A percentile compares a stretch with the other conserved stretches of the same genome.
Evolutionary conservation across 2,113 vertebrate genomes (phyloP).

Genomic region (Sylvietta virens): DNA sequence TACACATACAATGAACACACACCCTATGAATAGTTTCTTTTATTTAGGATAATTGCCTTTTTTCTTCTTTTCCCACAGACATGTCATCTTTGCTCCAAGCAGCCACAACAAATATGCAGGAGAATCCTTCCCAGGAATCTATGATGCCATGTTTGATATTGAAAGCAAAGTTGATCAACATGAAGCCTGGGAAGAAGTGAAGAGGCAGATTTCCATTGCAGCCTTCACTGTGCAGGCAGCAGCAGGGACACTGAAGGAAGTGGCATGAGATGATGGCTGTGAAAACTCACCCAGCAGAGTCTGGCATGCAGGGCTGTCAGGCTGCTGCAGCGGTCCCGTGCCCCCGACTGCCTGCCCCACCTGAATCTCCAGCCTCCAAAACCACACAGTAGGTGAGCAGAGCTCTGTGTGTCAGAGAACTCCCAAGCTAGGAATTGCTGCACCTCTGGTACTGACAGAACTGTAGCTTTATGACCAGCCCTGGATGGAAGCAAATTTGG

Average conservation of each 20-base stretch:
- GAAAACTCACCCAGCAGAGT: background rate
- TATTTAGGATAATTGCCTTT: background rate
- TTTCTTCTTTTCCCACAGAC: constrained; percentile 68
- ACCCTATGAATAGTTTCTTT: fast-evolving
- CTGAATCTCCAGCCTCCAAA: background rate
- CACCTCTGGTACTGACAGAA: background rate
- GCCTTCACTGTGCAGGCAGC: constrained; percentile 88
- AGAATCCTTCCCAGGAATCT: constrained; percentile 92
- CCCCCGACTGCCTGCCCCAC: fast-evolving
- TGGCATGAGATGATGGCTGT: constrained; percentile 32
- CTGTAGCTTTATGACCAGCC: background rate
- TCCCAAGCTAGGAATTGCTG: background rate
- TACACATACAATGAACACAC: background rate
- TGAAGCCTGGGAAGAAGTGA: constrained; percentile 85
- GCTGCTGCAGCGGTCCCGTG: background rate
- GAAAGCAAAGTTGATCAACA: constrained; percentile 67
- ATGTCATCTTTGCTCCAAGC: constrained; percentile 91
- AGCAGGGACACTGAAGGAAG: constrained; percentile 76
- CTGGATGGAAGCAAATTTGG: background rate
- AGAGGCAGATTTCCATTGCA: constrained; percentile 86
- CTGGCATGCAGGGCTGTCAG: background rate
- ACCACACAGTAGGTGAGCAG: background rate
- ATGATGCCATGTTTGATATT: constrained; percentile 89
- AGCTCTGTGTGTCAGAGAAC: background rate
- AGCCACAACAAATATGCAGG: constrained; percentile 92